Base-by-base conservation (phyloP, 2,113 vertebrate species). In the Cheilinus undulatus region DNA sequence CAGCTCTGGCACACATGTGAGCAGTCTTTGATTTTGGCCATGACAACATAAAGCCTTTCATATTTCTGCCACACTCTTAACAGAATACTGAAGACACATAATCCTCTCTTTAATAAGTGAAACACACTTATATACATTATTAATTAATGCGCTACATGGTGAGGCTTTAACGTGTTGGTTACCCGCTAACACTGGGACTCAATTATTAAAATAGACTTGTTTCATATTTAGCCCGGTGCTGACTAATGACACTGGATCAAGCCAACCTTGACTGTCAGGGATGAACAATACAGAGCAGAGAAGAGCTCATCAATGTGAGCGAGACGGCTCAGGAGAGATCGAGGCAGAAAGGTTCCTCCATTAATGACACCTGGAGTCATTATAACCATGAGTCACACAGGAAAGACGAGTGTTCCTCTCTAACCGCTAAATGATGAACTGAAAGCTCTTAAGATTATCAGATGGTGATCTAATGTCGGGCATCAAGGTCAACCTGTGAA, bases 291-390 rank as follows among this genome's bases (percentile, higher is more conserved):
- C 27, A 19, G 20, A 57, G 51, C 62, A 7, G 3, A 5, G 34
- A 42, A 40, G 67, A 75, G 51, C 57, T 71, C 60, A 76, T 68
- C 48, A 56, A 27, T 32, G 65, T 43, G 71, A 59, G 27, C 34
- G 66, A 54, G 50, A 46, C 57, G 30, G 66, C 48, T 76, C 48
- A 52, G 46, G 54, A 57, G 53, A 60, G 15, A 32, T 32, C 6
- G 30, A 76, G 59, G 70, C 15, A 24, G n/a, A 57, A 64, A 58
- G 40, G 45, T 56, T 54, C 42, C 38, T 61, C 27, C 0, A 3
- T 59, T 78, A 82, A 88, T 70, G 82, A 68, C 54, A 77, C 80
- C 53, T 79, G 50, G 62, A 75, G 73, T 48, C 45, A 68, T 83
- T 78, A 84, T 43, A 67, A 62, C 14, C 36, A 61, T 36, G 68